Evolutionary conservation across 2,113 vertebrate genomes (phyloP).

Genomic region (Ochotona princeps): DNA sequence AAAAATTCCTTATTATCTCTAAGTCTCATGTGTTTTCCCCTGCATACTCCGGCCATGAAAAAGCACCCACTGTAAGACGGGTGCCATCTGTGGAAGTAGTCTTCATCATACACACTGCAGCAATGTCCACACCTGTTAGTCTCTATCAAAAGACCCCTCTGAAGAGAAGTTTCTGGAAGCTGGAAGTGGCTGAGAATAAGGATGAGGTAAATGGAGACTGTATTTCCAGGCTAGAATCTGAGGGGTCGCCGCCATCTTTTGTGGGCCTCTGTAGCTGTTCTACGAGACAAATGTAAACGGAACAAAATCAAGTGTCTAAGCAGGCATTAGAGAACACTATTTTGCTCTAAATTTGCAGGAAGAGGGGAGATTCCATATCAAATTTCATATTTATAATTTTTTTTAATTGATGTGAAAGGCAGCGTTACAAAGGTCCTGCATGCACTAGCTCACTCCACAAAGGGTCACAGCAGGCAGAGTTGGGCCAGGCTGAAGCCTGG

Average conservation of each 20-base stretch:
- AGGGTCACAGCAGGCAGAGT: no score
- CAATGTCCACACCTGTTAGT: not conserved
- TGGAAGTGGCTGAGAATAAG: not conserved
- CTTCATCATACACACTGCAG: not conserved
- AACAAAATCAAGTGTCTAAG: not conserved
- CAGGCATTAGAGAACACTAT: not conserved
- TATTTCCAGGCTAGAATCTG: not conserved
- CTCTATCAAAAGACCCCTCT: slow-evolving; percentile 30
- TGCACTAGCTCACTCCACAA: no score
- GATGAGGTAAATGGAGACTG: not conserved
- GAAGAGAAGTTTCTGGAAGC: not conserved
- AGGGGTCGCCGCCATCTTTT: not conserved
- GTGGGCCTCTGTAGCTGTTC: not conserved
- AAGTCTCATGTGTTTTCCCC: slow-evolving; percentile 15
- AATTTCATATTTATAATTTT: not conserved
- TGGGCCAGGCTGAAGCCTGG: no score
- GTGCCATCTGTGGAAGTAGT: not conserved
- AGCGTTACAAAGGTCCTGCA: no score
- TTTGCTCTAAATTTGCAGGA: not conserved
- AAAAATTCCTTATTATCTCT: slow-evolving; percentile 1
- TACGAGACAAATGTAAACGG: slow-evolving; percentile 27
- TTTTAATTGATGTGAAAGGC: not conserved
- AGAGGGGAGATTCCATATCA: not conserved
- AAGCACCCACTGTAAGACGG: not conserved
- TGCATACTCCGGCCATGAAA: not conserved